phyloP scores from a whole-genome alignment of 2,888 invertebrate species.

The Clusia tigrina region DNA sequence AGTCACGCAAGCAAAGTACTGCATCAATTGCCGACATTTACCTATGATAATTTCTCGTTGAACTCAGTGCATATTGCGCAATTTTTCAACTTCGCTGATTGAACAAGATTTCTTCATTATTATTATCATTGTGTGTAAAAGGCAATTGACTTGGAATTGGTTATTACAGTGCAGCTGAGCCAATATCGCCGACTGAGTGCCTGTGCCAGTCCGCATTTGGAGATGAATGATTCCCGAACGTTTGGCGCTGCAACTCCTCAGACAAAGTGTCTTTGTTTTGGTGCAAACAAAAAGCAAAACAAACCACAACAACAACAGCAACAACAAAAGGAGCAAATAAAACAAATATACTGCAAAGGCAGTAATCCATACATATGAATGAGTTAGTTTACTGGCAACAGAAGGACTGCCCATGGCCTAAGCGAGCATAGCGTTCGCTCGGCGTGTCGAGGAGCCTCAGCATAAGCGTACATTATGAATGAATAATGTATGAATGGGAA shows the following conservation, averaged over 20 bases:
- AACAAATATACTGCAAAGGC: not conserved
- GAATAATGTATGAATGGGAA: constrained; percentile 61
- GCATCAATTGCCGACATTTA: no score
- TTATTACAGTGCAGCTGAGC: constrained; percentile 45
- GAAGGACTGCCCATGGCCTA: not conserved
- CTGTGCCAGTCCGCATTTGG: not conserved
- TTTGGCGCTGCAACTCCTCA: not conserved
- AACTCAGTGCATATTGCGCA: no score
- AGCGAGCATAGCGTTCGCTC: no score
- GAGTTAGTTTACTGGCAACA: not conserved
- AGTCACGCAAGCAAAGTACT: no score
- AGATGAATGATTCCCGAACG: not conserved
- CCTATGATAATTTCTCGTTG: no score
- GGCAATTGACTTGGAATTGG: constrained; percentile 58
- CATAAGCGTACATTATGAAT: constrained; percentile 47
- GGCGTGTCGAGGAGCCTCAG: not conserved
- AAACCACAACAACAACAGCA: no score
- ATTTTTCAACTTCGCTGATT: no score
- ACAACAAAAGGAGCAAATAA: not conserved
- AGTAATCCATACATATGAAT: not conserved
- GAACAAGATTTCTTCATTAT: constrained; percentile 51
- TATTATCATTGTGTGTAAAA: constrained; percentile 40
- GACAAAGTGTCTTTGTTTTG: not conserved
- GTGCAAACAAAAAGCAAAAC: not conserved
- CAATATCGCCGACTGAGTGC: not conserved